These are phyloP conservation scores for Arizona elegans DNA, from an alignment of 2,113 vertebrate genomes.

Conservation along the genomic window DNA sequence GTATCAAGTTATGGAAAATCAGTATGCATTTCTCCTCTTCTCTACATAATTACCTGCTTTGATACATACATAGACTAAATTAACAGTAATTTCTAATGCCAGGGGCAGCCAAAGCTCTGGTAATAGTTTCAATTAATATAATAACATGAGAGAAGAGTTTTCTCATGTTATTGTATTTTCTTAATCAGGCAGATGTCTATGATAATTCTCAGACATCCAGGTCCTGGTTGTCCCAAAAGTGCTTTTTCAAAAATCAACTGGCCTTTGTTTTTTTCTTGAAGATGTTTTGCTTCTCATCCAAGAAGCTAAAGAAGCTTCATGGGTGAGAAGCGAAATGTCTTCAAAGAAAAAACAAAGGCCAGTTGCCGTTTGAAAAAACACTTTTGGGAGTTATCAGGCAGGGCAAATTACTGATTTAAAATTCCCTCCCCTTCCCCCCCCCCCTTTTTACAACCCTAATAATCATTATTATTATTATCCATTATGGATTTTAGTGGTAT, in stretches of 20 bases:
- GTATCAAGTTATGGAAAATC: neutral
- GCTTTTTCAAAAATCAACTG: too few relatives aligned
- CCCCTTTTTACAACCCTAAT: neutral
- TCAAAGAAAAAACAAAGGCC: neutral
- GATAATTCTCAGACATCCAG: neutral
- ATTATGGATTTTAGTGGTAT: neutral
- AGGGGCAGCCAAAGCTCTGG: neutral
- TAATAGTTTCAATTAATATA: neutral
- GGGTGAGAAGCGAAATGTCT: neutral
- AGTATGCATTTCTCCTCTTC: neutral
- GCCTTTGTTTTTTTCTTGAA: neutral
- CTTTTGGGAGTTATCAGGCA: neutral
- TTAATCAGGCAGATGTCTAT: neutral
- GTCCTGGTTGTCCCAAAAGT: neutral
- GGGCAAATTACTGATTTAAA: neutral
- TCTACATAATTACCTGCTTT: neutral
- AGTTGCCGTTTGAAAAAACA: neutral
- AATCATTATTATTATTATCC: neutral
- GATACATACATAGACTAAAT: neutral
- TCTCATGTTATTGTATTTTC: neutral
- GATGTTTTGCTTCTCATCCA: neutral
- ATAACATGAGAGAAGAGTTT: neutral
- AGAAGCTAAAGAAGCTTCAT: neutral
- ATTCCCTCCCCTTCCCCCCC: neutral
- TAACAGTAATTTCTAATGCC: neutral